A percentile compares a stretch with the other conserved stretches of the same genome.
These are phyloP conservation scores for Pyxicephalus adspersus DNA, from an alignment of 2,113 vertebrate species.

Conservation along the genomic window DNA sequence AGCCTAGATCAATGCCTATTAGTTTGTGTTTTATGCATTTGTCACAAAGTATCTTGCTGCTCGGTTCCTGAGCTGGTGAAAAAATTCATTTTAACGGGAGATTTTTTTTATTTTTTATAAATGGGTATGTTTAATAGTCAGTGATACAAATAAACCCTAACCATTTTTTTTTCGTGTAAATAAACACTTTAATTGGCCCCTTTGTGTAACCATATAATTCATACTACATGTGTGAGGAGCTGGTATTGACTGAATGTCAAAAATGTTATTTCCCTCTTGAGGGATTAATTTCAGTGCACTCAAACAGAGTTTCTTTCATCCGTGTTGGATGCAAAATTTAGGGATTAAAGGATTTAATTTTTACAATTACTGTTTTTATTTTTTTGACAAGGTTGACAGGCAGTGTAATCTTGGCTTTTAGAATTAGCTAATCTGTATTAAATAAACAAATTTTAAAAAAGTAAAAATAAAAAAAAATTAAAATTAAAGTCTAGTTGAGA, in stretches of 20 bases:
- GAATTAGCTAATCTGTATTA: conserved; percentile 48
- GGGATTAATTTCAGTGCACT: conserved; percentile 57
- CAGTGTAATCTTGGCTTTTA: conserved; percentile 43
- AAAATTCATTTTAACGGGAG: neutral
- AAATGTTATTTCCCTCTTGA: conserved; percentile 56
- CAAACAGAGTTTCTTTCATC: conserved; percentile 54
- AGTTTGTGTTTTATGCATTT: neutral
- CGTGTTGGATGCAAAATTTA: conserved; percentile 54
- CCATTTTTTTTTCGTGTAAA: conserved; percentile 23
- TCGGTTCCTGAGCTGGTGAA: neutral
- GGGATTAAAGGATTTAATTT: conserved; percentile 57
- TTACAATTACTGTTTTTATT: conserved; percentile 52
- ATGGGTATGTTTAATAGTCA: neutral
- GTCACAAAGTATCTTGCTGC: conserved; percentile 2
- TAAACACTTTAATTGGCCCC: conserved; percentile 57
- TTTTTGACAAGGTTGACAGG: conserved; percentile 50
- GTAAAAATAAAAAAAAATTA: neutral
- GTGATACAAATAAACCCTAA: conserved; percentile 27
- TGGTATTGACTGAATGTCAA: conserved; percentile 57
- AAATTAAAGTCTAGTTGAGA: neutral
- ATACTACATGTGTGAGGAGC: conserved; percentile 50
- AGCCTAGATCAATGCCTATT: neutral
- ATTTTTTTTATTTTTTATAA: conserved; percentile 13
- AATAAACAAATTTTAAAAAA: conserved; percentile 48
- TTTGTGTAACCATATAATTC: conserved; percentile 52